Evolutionary conservation across 64 coral and sea anemone genomes (phyloP).

Genomic region (Acropora tenuis): DNA sequence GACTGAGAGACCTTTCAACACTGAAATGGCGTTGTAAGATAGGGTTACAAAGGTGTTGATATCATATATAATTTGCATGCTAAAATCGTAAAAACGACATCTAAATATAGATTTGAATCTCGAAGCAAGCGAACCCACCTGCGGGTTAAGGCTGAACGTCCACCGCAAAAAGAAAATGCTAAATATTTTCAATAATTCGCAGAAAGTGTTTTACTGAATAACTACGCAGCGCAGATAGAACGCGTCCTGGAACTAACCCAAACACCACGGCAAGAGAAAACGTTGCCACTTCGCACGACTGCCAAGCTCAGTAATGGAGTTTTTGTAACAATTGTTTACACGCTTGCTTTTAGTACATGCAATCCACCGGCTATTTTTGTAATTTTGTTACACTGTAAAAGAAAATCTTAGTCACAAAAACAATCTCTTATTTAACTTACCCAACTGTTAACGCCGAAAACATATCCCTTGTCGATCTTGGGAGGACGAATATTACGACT

Average conservation of each 20-base stretch:
- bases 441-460: slow-evolving; percentile 88
- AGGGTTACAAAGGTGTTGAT: not conserved
- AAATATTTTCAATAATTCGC: slow-evolving; percentile 31
- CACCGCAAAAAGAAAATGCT: not conserved
- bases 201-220: not conserved
- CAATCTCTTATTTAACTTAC: slow-evolving; percentile 51
- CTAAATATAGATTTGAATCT: slow-evolving; percentile 17
- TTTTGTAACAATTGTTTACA: slow-evolving; percentile 1
- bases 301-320: not conserved
- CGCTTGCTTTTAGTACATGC: not conserved
- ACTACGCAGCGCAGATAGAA: not conserved
- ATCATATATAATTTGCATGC: not conserved
- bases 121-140: not conserved
- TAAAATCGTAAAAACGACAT: not conserved
- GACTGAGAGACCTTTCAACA: not conserved
- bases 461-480: slow-evolving; percentile 57
- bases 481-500: slow-evolving; percentile 7
- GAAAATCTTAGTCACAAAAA: not conserved
- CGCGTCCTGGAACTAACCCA: not conserved
- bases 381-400: not conserved
- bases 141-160: not conserved
- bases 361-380: not conserved
- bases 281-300: not conserved
- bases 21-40: not conserved
- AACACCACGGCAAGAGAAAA: not conserved